A percentile compares a stretch with the other conserved stretches of the same genome.
Evolutionary conservation across 2,797 vertebrate species (phyloP).

Genomic region (Coregonus suidteri): DNA sequence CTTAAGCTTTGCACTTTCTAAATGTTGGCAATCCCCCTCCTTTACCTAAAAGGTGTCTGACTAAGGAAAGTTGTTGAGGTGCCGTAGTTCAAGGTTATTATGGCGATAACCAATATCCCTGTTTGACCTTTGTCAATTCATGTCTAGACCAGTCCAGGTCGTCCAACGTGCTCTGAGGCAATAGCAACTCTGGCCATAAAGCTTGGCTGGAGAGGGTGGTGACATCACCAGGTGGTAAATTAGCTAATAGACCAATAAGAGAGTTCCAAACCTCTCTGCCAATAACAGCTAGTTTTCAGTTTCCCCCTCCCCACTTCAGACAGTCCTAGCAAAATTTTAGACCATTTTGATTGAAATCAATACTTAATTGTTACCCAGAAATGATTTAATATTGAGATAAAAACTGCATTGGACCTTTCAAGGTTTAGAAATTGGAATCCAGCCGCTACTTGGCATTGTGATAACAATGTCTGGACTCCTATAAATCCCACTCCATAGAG

Average conservation of each 20-base stretch:
- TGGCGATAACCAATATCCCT: slow-evolving; percentile 45
- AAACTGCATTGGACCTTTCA: too few species aligned
- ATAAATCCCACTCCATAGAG: background rate
- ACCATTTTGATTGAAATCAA: too few species aligned
- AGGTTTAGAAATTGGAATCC: background rate
- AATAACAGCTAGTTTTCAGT: too few species aligned
- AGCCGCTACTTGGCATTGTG: background rate
- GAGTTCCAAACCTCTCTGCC: too few species aligned
- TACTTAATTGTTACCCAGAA: too few species aligned
- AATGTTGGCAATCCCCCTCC: slow-evolving; percentile 23
- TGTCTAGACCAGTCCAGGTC: background rate
- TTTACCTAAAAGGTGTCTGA: slow-evolving; percentile 24
- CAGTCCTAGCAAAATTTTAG: too few species aligned
- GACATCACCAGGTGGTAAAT: too few species aligned
- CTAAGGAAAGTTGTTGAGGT: slow-evolving; percentile 18
- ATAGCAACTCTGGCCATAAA: background rate
- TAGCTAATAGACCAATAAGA: too few species aligned
- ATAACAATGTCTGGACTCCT: slow-evolving; percentile 11
- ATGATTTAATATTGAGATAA: too few species aligned
- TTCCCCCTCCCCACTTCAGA: too few species aligned
- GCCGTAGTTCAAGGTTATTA: slow-evolving; percentile 1
- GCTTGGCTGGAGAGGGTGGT: background rate
- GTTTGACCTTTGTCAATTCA: background rate
- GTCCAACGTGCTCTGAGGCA: background rate
- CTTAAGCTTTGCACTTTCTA: slow-evolving; percentile 52